These are phyloP conservation scores for Torymus tubicola DNA, from an alignment of 2,888 invertebrate genomes.

Conservation along the genomic window DNA sequence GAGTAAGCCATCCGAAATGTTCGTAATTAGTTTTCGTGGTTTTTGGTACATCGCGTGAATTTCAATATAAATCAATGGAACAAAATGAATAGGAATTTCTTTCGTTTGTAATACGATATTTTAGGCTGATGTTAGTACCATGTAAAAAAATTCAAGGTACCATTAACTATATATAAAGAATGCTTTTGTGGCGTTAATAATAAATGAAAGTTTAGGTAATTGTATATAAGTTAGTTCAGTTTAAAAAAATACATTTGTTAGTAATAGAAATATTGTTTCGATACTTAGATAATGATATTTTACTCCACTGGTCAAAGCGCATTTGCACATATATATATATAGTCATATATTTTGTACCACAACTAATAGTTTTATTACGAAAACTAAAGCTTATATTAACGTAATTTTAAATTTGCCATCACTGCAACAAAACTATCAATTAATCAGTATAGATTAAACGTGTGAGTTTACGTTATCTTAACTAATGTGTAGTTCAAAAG, in stretches of 20 bases:
- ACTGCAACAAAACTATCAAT: neutral
- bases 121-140: constrained; percentile 20
- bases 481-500: no score
- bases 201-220: neutral
- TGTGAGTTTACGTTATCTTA: no score
- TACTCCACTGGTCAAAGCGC: no score
- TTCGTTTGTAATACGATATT: neutral
- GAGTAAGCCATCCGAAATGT: neutral
- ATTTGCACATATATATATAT: no score
- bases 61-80: neutral
- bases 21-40: neutral
- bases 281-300: no score
- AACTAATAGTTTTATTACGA: constrained; percentile 6
- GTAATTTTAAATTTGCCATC: no score
- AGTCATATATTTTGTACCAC: neutral
- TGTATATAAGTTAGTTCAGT: neutral
- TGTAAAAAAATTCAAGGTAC: neutral
- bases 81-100: neutral
- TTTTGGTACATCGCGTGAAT: neutral
- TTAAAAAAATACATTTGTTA: constrained; percentile 2
- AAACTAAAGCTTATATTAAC: neutral
- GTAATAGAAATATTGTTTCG: neutral
- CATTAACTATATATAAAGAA: no score
- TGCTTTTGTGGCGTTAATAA: neutral
- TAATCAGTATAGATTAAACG: neutral